Percentiles rank a stretch among this genome's conserved stretches.
phyloP scores from a whole-genome alignment of 2,888 invertebrate species.

The Encarsia formosa region DNA sequence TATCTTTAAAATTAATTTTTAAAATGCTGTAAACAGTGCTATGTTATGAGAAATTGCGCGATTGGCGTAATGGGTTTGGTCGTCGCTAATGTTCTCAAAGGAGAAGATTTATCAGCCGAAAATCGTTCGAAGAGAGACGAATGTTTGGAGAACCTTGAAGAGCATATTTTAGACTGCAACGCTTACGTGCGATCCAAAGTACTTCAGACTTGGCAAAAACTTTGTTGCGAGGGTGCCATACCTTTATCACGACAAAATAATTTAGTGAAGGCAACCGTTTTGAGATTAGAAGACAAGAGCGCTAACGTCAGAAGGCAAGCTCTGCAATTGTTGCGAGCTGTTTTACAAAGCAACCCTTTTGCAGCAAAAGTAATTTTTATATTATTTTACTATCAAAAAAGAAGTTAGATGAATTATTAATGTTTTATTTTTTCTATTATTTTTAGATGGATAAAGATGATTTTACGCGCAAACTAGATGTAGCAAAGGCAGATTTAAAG shows the following conservation, averaged over 20 bases:
- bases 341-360: constrained; percentile 82
- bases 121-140: constrained; percentile 69
- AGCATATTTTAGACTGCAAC: constrained; percentile 79
- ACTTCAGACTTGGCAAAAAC: constrained; percentile 75
- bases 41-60: constrained; percentile 71
- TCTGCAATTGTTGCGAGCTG: constrained; percentile 69
- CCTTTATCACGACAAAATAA: constrained; percentile 68
- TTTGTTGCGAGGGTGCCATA: constrained; percentile 75
- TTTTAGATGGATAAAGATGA: constrained; percentile 54
- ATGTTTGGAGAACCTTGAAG: constrained; percentile 72
- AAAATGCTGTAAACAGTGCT: constrained; percentile 50
- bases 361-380: constrained; percentile 63
- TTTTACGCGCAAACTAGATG: constrained; percentile 59
- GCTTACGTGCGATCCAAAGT: constrained; percentile 83
- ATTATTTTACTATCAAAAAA: not conserved
- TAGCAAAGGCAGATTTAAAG: constrained; percentile 61
- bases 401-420: not conserved
- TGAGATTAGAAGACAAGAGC: constrained; percentile 77
- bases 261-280: constrained; percentile 65
- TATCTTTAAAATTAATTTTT: constrained; percentile 9
- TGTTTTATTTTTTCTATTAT: not conserved
- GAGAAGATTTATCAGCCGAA: constrained; percentile 67
- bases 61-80: constrained; percentile 80
- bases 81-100: constrained; percentile 66
- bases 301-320: constrained; percentile 82